phyloP scores from a whole-genome alignment of 2,888 invertebrate species.

The Archips xylosteana region DNA sequence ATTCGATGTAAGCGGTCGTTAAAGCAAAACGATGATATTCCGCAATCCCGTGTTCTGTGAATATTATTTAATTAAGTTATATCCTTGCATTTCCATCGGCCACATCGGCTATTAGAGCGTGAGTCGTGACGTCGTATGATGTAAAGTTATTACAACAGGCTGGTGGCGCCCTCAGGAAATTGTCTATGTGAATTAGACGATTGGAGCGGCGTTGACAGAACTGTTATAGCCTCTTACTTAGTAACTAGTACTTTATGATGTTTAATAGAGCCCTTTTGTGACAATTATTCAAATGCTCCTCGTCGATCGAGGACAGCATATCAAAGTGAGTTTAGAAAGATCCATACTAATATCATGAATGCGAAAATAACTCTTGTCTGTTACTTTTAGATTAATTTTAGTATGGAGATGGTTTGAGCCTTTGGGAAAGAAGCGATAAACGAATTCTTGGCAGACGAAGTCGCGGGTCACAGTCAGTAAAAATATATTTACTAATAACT shows the following conservation, averaged over 20 bases:
- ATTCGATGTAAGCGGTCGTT: not conserved
- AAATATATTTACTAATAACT: not conserved
- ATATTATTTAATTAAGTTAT: constrained; percentile 35
- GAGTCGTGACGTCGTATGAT: constrained; percentile 37
- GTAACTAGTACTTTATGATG: constrained; percentile 21
- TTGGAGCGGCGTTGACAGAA: constrained; percentile 27
- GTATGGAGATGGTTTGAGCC: too few species aligned
- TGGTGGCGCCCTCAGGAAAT: constrained; percentile 37
- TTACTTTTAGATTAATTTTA: too few species aligned
- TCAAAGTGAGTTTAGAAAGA: not conserved
- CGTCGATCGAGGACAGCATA: not conserved
- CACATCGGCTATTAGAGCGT: constrained; percentile 21
- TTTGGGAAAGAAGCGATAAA: too few species aligned
- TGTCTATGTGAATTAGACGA: constrained; percentile 32
- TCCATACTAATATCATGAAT: too few species aligned
- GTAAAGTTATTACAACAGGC: constrained; percentile 40
- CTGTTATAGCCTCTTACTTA: constrained; percentile 34
- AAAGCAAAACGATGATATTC: not conserved
- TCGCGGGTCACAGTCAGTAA: too few species aligned
- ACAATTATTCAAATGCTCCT: not conserved
- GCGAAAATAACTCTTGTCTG: too few species aligned
- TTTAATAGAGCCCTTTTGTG: constrained; percentile 13
- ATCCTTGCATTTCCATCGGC: constrained; percentile 26
- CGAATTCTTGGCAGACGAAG: too few species aligned
- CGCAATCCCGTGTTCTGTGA: not conserved